Evolutionary conservation across 2,888 invertebrate genomes (phyloP).

Genomic region (Endotricha flammealis): DNA sequence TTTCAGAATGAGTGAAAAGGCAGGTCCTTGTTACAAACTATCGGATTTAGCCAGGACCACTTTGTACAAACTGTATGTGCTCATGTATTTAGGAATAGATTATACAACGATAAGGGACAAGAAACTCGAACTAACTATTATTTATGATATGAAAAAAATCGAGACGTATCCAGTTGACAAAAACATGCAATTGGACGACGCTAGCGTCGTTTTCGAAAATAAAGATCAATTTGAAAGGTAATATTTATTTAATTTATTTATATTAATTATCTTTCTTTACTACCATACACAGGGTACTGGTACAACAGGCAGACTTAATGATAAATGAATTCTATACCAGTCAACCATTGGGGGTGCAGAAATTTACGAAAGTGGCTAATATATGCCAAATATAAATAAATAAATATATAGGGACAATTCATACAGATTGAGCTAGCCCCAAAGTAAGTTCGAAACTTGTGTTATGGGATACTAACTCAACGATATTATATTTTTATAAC

Average conservation of each 20-base stretch:
- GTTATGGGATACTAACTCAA: too few species aligned
- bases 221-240: slow-evolving; percentile 59
- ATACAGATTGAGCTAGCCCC: too few species aligned
- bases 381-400: too few species aligned
- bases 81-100: slow-evolving; percentile 67
- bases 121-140: slow-evolving; percentile 49
- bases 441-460: too few species aligned
- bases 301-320: too few species aligned
- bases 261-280: too few species aligned
- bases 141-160: slow-evolving; percentile 46
- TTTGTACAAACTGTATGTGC: slow-evolving; percentile 50
- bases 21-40: slow-evolving; percentile 56
- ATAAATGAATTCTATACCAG: too few species aligned
- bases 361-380: too few species aligned
- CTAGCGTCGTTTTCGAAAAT: slow-evolving; percentile 53
- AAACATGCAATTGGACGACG: slow-evolving; percentile 46
- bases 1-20: slow-evolving; percentile 48
- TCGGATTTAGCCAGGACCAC: slow-evolving; percentile 41
- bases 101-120: slow-evolving; percentile 54
- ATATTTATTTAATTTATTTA: slow-evolving; percentile 6
- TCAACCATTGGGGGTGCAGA: too few species aligned
- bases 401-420: too few species aligned
- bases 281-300: too few species aligned
- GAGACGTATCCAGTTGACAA: slow-evolving; percentile 59
- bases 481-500: too few species aligned